Conservation (phyloP, 2,888 invertebrate genomes). For the Thumatha senex region DNA sequence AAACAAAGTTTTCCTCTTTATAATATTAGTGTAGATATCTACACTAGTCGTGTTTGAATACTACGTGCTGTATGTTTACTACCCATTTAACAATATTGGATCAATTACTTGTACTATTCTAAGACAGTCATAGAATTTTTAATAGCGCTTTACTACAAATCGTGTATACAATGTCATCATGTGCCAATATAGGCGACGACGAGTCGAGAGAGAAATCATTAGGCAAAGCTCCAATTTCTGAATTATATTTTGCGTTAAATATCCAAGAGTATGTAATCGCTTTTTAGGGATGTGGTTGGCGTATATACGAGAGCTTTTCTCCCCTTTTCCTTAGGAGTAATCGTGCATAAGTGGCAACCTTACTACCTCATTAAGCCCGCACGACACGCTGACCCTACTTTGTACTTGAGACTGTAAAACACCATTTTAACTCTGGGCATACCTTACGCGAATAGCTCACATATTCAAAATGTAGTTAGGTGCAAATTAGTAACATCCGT, state of each 20-base stretch:
- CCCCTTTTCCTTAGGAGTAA: slow-evolving; percentile 31
- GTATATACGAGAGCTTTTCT: slow-evolving; percentile 15
- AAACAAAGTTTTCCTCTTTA: no score
- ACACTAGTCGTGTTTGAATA: slow-evolving; percentile 19
- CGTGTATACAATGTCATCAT: slow-evolving; percentile 1
- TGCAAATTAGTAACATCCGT: slow-evolving; percentile 6
- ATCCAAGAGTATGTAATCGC: not conserved
- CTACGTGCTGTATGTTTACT: slow-evolving; percentile 18
- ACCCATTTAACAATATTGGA: slow-evolving; percentile 18
- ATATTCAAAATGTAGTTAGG: slow-evolving; percentile 5
- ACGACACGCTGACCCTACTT: slow-evolving; percentile 20
- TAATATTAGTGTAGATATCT: no score
- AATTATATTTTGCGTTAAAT: slow-evolving; percentile 5
- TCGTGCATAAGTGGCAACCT: slow-evolving; percentile 31
- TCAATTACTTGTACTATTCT: slow-evolving; percentile 12
- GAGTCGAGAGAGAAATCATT: slow-evolving; percentile 13
- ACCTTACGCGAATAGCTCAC: slow-evolving; percentile 8
- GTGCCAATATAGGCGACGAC: slow-evolving; percentile 4
- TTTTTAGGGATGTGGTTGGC: not conserved
- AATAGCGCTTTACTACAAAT: not conserved
- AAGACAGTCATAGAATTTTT: not conserved
- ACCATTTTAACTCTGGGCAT: not conserved
- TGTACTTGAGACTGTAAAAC: slow-evolving; percentile 4
- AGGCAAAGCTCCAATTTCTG: slow-evolving; percentile 26
- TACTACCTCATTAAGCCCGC: slow-evolving; percentile 26